Base-by-base conservation (phyloP, 1,140 invertebrate species). In the Acyrthosiphon pisum region DNA sequence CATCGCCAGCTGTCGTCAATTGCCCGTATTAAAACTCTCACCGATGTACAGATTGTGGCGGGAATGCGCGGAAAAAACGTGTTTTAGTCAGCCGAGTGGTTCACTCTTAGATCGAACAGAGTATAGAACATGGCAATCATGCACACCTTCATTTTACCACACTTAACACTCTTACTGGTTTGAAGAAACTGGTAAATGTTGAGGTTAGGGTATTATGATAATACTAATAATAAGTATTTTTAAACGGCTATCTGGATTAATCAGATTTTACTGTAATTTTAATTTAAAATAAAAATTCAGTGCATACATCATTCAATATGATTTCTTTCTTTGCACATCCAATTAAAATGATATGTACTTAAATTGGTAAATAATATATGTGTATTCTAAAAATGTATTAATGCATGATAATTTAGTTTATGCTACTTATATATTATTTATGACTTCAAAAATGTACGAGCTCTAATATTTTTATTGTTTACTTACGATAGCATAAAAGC, bases 401-500 rank as follows among this genome's bases (percentile, higher is more conserved):
- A 76, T n/a, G 14, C 30, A 68, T n/a, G n/a, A 18, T n/a, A 68
- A 68, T n/a, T n/a, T n/a, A 14, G 8, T 30, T 30, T 11, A 60
- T 60, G 56, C 11, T 60, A 26, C 0, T 7, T 60, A 76, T 18
- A 9, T 3, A 68, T 11, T 18, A n/a, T 68, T 68, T 68, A n/a
- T 18, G 30, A 76, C n/a, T n/a, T n/a, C 4, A 76, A n/a, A 76
- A 76, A 6, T 35, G 18, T 0, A n/a, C n/a, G 14, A 68, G 3
- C 4, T 18, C 14, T 18, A 76, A 76, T 76, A 76, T 76, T 76
- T n/a, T 6, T 76, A 53, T 37, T 53, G n/a, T 84, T 46, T 26
- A 94, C 90, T 95, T 95, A 96, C 96, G 98, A 95, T 98, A 98
- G 95, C 98, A 99, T 87, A 97, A 97, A 90, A 99, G 96, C 94